Conservation (phyloP, 2,113 vertebrate genomes). For the Corapipo altera region DNA sequence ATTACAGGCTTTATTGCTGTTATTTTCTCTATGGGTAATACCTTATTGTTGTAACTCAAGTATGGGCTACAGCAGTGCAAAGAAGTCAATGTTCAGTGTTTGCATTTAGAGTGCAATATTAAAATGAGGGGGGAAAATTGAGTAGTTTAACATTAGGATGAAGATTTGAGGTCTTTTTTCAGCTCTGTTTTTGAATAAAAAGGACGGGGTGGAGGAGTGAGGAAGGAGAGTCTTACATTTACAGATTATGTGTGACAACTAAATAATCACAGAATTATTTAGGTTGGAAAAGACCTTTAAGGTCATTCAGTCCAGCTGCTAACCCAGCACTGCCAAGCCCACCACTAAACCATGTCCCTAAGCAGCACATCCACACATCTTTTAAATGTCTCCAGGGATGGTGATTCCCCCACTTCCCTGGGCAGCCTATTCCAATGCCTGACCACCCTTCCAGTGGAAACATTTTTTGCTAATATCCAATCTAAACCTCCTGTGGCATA, state of each 20-base stretch:
- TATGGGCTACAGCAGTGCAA: background rate
- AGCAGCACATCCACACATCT: background rate
- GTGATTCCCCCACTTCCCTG: background rate
- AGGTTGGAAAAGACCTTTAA: background rate
- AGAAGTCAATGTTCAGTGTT: background rate
- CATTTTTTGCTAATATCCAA: background rate
- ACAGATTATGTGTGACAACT: background rate
- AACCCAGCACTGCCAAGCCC: background rate
- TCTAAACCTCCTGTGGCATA: background rate
- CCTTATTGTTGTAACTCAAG: background rate
- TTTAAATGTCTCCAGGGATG: background rate
- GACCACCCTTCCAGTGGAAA: background rate
- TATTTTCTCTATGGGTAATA: background rate
- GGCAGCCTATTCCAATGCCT: background rate
- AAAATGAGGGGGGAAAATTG: background rate
- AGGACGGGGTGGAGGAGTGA: rapidly evolving
- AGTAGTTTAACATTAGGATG: background rate
- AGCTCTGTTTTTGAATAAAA: background rate
- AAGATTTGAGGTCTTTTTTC: background rate
- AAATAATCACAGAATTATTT: background rate
- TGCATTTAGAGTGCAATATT: background rate
- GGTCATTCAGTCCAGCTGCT: background rate
- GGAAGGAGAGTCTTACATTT: background rate
- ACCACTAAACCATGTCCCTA: background rate
- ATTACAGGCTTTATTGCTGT: background rate